These are phyloP conservation scores for Phrixothrix hirtus DNA, from an alignment of 2,888 invertebrate genomes.

Conservation along the genomic window DNA sequence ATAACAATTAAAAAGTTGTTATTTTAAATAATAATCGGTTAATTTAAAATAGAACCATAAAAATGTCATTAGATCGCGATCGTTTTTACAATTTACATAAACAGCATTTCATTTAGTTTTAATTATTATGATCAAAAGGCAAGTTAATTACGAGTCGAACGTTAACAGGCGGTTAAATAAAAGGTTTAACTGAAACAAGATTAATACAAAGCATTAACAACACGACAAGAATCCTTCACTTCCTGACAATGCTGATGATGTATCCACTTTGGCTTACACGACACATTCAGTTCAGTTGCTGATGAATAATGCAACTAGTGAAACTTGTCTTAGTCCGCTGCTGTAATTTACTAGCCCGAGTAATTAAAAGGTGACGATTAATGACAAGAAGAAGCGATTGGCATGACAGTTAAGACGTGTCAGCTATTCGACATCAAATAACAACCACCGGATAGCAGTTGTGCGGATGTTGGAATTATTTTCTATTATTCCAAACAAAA, in stretches of 20 bases:
- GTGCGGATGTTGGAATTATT: conserved; percentile 11
- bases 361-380: conserved; percentile 59
- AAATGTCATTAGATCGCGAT: too few relatives aligned
- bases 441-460: conserved; percentile 23
- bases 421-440: conserved; percentile 32
- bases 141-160: too few relatives aligned
- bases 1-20: too few relatives aligned
- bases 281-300: conserved; percentile 28
- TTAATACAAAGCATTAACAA: conserved; percentile 19
- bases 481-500: conserved; percentile 5
- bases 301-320: conserved; percentile 41
- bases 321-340: conserved; percentile 36
- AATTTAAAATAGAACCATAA: too few relatives aligned
- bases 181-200: conserved; percentile 9
- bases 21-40: too few relatives aligned
- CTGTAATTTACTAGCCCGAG: conserved; percentile 43
- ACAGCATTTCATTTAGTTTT: too few relatives aligned
- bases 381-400: conserved; percentile 56
- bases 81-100: too few relatives aligned
- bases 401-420: conserved; percentile 42
- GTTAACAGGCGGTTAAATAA: conserved; percentile 11
- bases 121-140: too few relatives aligned
- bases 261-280: conserved; percentile 26
- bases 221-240: conserved; percentile 25
- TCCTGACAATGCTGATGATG: conserved; percentile 29